Conservation (phyloP, 2,888 invertebrate genomes). For the Megastigmus dorsalis region DNA sequence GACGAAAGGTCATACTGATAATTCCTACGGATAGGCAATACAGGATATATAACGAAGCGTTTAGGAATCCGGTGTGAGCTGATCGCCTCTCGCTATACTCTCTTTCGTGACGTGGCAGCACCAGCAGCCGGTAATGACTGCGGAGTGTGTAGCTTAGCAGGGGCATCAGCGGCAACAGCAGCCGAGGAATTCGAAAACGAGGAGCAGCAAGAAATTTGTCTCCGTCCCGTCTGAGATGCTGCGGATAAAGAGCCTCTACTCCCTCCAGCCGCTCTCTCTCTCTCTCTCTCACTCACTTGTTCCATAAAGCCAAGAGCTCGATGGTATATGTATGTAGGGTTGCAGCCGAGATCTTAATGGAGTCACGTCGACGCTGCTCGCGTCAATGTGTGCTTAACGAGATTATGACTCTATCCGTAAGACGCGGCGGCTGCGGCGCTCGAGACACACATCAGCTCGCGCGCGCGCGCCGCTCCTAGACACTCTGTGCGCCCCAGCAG, state of each 20-base stretch:
- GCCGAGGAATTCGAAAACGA: background rate
- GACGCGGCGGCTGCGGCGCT: background rate
- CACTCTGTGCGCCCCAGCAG: no score
- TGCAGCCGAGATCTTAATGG: slow-evolving; percentile 51
- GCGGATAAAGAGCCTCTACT: slow-evolving; percentile 43
- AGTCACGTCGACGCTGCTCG: slow-evolving; percentile 47
- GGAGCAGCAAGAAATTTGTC: slow-evolving; percentile 42
- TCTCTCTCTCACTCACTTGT: no score
- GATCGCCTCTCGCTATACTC: background rate
- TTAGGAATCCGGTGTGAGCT: background rate
- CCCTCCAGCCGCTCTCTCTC: background rate
- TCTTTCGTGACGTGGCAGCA: background rate
- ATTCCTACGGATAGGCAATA: no score
- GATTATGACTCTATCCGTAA: slow-evolving; percentile 50
- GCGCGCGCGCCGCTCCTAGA: background rate
- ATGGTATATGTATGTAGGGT: no score
- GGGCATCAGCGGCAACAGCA: background rate
- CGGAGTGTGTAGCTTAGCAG: no score
- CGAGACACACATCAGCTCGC: no score
- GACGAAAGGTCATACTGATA: no score
- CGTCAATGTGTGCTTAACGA: slow-evolving; percentile 53
- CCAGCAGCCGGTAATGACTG: background rate
- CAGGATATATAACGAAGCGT: no score
- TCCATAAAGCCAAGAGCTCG: no score
- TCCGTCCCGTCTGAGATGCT: slow-evolving; percentile 33